These are phyloP conservation scores for Donacobius atricapilla DNA, from an alignment of 2,113 vertebrate species.

Conservation along the genomic window DNA sequence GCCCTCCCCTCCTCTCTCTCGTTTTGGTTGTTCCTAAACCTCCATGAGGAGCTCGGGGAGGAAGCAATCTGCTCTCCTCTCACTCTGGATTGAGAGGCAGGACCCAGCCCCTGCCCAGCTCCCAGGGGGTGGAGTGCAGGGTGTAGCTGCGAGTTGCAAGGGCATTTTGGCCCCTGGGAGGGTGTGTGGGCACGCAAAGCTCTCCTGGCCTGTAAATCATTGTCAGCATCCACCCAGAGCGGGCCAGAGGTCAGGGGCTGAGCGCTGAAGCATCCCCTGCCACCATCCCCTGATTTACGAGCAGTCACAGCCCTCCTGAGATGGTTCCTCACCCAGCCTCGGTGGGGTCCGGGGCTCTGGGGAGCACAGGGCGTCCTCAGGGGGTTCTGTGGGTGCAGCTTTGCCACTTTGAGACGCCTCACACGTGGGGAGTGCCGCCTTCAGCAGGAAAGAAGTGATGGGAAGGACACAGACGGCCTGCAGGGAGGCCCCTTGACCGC, in stretches of 20 bases:
- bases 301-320: neutral
- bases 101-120: neutral
- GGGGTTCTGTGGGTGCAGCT: neutral
- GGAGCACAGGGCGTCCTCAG: rapidly evolving
- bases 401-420: rapidly evolving
- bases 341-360: neutral
- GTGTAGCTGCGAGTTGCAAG: neutral
- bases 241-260: conserved; percentile 54
- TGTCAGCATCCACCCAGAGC: neutral
- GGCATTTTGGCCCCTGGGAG: neutral
- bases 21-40: neutral
- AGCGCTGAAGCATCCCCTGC: conserved; percentile 40
- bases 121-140: neutral
- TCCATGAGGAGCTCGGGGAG: rapidly evolving
- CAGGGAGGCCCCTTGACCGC: neutral
- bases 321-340: rapidly evolving
- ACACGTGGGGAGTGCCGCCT: rapidly evolving
- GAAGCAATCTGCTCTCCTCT: neutral
- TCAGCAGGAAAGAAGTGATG: neutral
- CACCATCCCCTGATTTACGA: rapidly evolving
- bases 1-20: neutral
- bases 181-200: neutral
- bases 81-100: rapidly evolving
- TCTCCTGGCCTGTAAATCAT: conserved; percentile 59
- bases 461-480: rapidly evolving